Conservation (phyloP, 2,113 vertebrate species). For the Zonotrichia leucophrys region DNA sequence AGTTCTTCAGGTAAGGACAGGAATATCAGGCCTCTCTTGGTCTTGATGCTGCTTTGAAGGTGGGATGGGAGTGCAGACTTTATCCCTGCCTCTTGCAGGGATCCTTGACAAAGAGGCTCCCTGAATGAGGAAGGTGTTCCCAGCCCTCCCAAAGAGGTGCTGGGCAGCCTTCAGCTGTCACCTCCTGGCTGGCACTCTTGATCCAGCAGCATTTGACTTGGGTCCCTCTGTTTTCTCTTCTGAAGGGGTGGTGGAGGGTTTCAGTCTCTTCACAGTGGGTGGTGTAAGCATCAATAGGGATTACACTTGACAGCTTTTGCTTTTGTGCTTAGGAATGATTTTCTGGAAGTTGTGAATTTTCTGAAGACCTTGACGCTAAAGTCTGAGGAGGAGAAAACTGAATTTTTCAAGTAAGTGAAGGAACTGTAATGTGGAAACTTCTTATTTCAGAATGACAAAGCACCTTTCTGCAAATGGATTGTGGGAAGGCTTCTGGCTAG, state of each 20-base stretch:
- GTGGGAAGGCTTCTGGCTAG: neutral
- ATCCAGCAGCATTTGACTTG: neutral
- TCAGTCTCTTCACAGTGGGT: neutral
- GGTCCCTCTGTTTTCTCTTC: neutral
- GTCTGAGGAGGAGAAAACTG: slow-evolving; percentile 95
- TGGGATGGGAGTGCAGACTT: neutral
- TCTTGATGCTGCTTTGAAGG: neutral
- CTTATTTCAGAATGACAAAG: neutral
- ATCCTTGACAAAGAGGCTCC: neutral
- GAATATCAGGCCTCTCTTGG: neutral
- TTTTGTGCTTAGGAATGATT: slow-evolving; percentile 87
- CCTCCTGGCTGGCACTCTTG: neutral
- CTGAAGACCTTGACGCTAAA: slow-evolving; percentile 93
- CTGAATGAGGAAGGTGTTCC: neutral
- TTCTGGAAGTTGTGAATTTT: slow-evolving; percentile 94
- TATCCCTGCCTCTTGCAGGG: neutral
- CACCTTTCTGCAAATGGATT: neutral
- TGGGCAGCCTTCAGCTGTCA: neutral
- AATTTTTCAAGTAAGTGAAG: slow-evolving; percentile 95
- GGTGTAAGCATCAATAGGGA: neutral
- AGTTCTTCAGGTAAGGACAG: slow-evolving; percentile 89
- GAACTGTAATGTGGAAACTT: neutral
- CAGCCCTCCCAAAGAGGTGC: neutral
- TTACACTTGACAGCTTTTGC: neutral
- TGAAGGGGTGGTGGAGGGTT: neutral